Evolutionary conservation across 2,888 invertebrate species (phyloP).

Genomic region (Cerastoderma edule): DNA sequence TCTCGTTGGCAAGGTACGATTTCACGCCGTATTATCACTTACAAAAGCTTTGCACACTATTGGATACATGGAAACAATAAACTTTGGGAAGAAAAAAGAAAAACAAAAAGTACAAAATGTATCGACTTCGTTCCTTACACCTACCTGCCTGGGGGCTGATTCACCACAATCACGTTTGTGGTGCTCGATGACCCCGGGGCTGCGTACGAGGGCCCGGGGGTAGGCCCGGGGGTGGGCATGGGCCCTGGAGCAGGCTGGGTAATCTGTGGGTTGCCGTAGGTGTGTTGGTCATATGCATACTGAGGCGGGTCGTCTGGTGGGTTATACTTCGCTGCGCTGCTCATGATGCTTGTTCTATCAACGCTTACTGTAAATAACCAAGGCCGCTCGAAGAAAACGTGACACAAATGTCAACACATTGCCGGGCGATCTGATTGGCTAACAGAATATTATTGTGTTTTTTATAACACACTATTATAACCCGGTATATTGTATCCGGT

Average conservation of each 20-base stretch:
- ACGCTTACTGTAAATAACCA: not conserved
- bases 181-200: not conserved
- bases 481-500: too few relatives aligned
- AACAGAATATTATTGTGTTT: not conserved
- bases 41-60: too few relatives aligned
- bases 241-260: too few relatives aligned
- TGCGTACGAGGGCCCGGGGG: not conserved
- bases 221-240: not conserved
- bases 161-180: constrained; percentile 10
- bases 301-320: not conserved
- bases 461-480: too few relatives aligned
- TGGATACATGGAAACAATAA: too few relatives aligned
- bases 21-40: too few relatives aligned
- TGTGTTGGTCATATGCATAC: too few relatives aligned
- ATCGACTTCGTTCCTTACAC: too few relatives aligned
- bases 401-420: not conserved
- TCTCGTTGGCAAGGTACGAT: too few relatives aligned
- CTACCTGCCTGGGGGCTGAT: constrained; percentile 1
- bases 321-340: not conserved
- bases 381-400: not conserved
- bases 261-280: not conserved
- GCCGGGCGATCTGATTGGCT: not conserved
- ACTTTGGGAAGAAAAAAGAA: too few relatives aligned
- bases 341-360: not conserved
- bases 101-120: too few relatives aligned